Evolutionary conservation across 2,888 invertebrate species (phyloP), one percentile per base, ranked within the genome.

Genomic region (Formica aserva): DNA sequence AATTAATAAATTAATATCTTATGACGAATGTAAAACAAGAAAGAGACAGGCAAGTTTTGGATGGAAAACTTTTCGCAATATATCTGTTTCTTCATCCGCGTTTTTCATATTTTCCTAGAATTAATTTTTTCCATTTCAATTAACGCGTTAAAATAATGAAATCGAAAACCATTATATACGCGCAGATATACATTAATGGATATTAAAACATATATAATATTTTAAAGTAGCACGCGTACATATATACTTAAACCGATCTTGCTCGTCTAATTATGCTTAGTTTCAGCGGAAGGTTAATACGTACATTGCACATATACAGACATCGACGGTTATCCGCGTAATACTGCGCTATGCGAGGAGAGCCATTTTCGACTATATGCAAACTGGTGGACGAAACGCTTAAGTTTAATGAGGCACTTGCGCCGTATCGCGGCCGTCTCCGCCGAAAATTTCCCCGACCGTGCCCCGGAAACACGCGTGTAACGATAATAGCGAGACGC

Each of bases 401-500:
- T 69, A 29, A 77, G 55, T 11, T 57, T 77, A 71, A 78, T 60
- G 71, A 57, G 71, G 57, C 41, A 45, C 71, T 71, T 45, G 32
- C 38, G 22, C 29, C 38, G 67, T 55, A 62, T 57, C 78, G 78
- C 45, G 48, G 32, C 45, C 62, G 48, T 32, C 35, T 41, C 52
- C 48, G 60, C 48, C 80, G 48, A 71, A 72, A 71, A 60, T 74
- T 62, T 74, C 80, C 32, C 52, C 35, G 80, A 26, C 18, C 76
- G 41, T 45, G 65, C 66, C 13, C 35, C 35, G 48, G 29, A 29
- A 78, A 45, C 29, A 9, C 35, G 45, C 74, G 62, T 35, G 13
- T 32, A 26, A 48, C 66, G 76, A 77, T 76, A 76, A 82, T 77
- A 82, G 13, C 32, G n/a, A 48, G 77, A n/a, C 41, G 66, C 82